Base-by-base conservation (phyloP, 92 coral and sea anemone species). In the Porites cylindrica region DNA sequence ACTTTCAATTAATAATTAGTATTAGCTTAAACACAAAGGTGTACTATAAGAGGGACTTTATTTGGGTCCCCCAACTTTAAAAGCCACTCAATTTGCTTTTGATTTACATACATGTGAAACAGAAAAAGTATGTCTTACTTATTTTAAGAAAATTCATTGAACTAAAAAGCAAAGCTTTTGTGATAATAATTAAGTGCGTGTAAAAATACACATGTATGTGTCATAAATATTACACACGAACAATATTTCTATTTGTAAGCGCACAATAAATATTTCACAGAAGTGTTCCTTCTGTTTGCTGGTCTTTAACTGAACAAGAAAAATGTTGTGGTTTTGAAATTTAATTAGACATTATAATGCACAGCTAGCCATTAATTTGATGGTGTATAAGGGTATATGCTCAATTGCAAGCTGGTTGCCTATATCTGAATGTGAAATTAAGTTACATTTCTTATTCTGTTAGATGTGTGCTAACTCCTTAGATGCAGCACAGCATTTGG, bases 391-490 rank as follows among this genome's bases (percentile, higher is more conserved):
- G 71, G 71, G 71, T 66, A 66, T 66, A 66, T 66, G 29, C 71
- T 66, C 26, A 24, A 24, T 24, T 24, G 26, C 71, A 66, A 66
- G 71, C 71, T 66, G 71, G 71, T 66, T 66, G 71, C 11, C 72
- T 68, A 21, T 20, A 68, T 68, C 72, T 68, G 72, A 68, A 21
- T 68, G 71, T 66, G 71, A 66, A 66, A 66, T 21, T 68, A 23
- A 68, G 43, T 68, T 68, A 68, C 72, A 68, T 29, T 68, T 68
- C 72, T 68, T 21, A 68, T 68, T 68, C 43, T 68, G 43, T 63
- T 76, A 85, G 89, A 85, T 85, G 89, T 76, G 74, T 75, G 80
- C 89, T 70, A 75, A 85, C 71, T 56, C 62, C 62, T 60, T 85
- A 63, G 81, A 76, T 19, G 89, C 67, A 62, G 89, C 89, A 60